Evolutionary conservation across 2,797 vertebrate species (phyloP).

Genomic region (Pangasius macronema): DNA sequence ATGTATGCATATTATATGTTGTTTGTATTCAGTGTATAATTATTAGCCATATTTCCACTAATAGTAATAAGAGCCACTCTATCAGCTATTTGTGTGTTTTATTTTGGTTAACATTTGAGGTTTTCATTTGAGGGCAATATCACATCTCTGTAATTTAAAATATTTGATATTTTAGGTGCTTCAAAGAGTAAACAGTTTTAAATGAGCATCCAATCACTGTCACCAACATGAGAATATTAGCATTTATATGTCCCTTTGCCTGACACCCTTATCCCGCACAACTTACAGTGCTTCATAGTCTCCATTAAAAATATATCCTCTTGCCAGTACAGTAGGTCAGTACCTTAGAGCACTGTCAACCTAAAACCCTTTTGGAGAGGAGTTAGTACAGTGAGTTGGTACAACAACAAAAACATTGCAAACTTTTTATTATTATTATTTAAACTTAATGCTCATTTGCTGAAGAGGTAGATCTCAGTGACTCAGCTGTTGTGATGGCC

Average conservation of each 20-base stretch:
- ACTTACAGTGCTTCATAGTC: background rate
- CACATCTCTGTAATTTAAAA: background rate
- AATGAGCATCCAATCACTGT: background rate
- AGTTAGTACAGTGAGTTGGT: background rate
- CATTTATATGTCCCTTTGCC: background rate
- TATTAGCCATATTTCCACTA: background rate
- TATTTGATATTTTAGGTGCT: background rate
- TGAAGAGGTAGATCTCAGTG: background rate
- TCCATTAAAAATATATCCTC: background rate
- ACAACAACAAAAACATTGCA: background rate
- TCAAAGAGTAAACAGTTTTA: background rate
- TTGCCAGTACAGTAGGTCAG: background rate
- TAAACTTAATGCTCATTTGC: background rate
- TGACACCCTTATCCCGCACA: background rate
- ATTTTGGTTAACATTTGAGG: background rate
- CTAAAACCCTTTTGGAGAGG: background rate
- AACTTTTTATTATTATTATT: background rate
- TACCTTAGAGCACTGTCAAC: background rate
- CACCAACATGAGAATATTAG: background rate
- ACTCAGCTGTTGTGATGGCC: background rate
- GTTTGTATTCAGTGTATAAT: background rate
- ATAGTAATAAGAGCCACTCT: background rate
- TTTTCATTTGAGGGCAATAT: background rate
- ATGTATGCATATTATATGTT: background rate
- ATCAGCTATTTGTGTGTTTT: background rate